Evolutionary conservation across 2,113 vertebrate species (phyloP).

Genomic region (Gallinago jamesoni): DNA sequence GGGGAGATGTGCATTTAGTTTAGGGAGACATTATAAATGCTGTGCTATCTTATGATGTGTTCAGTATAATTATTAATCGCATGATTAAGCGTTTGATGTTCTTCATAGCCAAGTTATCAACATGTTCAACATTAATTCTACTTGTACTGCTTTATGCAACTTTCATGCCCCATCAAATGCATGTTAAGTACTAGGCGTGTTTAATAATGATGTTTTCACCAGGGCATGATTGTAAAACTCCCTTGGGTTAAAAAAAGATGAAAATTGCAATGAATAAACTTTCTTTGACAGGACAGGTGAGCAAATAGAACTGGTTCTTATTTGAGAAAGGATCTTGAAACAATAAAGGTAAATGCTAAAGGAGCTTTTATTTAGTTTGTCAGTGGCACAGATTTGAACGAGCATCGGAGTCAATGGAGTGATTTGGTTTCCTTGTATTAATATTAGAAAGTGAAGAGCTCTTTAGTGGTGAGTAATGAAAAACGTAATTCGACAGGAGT

Average conservation of each 20-base stretch:
- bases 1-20: not conserved
- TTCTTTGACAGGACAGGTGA: not conserved
- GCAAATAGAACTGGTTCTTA: not conserved
- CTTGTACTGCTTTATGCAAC: constrained; percentile 32
- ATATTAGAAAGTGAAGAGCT: not conserved
- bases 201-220: not conserved
- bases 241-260: not conserved
- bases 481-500: not conserved
- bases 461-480: not conserved
- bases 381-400: not conserved
- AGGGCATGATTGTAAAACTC: not conserved
- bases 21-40: not conserved
- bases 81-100: constrained; percentile 45
- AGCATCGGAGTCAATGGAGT: fast-evolving
- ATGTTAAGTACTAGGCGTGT: not conserved
- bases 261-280: not conserved
- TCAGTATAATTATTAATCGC: not conserved
- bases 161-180: constrained; percentile 26
- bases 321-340: not conserved
- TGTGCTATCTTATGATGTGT: not conserved
- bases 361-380: not conserved
- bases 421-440: not conserved
- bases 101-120: constrained; percentile 16
- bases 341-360: not conserved
- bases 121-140: constrained; percentile 12